Percentiles rank a stretch among this genome's conserved stretches.
phyloP scores from a whole-genome alignment of 1,140 invertebrate genomes.

The Trichogramma pretiosum region DNA sequence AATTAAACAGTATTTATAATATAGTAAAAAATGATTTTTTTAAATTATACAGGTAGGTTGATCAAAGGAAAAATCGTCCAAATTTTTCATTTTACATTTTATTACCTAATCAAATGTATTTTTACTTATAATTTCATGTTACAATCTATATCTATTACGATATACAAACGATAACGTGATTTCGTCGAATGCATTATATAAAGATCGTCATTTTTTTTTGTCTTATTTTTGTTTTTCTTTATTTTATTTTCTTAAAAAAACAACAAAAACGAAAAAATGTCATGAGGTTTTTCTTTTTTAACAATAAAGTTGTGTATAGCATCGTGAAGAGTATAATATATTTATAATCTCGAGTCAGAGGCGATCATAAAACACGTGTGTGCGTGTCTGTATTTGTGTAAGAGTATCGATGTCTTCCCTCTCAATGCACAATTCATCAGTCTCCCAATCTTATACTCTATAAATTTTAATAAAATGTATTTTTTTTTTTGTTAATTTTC shows the following conservation, averaged over 20 bases:
- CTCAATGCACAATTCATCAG: too few species aligned
- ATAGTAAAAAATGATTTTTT: background rate
- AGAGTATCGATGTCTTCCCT: too few species aligned
- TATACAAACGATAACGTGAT: constrained; percentile 46
- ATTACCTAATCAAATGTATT: constrained; percentile 51
- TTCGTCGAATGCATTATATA: constrained; percentile 29
- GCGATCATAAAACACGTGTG: constrained; percentile 18
- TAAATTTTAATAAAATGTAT: constrained; percentile 2
- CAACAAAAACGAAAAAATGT: constrained; percentile 30
- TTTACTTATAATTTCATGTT: constrained; percentile 48
- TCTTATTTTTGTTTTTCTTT: constrained; percentile 11
- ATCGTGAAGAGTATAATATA: constrained; percentile 15
- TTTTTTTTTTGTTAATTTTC: constrained; percentile 1
- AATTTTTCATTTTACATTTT: constrained; percentile 24
- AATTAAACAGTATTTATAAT: background rate
- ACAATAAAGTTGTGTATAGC: constrained; percentile 29
- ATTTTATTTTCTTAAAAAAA: too few species aligned
- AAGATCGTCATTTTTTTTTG: constrained; percentile 20
- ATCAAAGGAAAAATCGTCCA: background rate
- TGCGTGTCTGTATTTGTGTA: too few species aligned
- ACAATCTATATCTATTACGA: constrained; percentile 48
- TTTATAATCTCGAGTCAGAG: constrained; percentile 18
- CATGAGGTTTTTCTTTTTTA: constrained; percentile 23
- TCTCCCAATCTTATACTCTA: constrained; percentile 7
- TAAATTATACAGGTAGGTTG: background rate